phyloP scores from a whole-genome alignment of 2,797 vertebrate species.

The Bufotes viridis region DNA sequence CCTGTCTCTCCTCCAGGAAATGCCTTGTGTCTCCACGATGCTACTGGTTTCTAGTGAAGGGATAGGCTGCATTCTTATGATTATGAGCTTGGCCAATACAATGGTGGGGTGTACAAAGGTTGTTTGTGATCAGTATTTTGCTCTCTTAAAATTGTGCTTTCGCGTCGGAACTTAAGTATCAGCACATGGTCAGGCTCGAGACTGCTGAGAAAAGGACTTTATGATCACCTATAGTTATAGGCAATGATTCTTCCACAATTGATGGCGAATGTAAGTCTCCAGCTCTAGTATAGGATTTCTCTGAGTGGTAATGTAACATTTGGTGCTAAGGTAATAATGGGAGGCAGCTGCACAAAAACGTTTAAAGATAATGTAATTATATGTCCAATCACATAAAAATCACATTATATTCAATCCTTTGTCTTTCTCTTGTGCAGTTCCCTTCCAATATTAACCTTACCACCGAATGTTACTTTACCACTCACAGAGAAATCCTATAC shows the following conservation, averaged over 20 bases:
- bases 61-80: background rate
- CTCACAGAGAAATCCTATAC: conserved; percentile 53
- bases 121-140: background rate
- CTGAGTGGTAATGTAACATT: conserved; percentile 35
- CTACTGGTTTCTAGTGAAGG: background rate
- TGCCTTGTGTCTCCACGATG: background rate
- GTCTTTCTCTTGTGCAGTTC: background rate
- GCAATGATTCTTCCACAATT: conserved; percentile 43
- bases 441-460: background rate
- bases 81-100: conserved; percentile 29
- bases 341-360: background rate
- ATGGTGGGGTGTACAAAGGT: background rate
- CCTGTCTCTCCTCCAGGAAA: background rate
- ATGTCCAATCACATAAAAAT: no score
- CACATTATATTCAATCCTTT: no score
- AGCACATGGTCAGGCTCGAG: background rate
- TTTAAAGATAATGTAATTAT: no score
- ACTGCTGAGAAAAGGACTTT: no score
- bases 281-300: conserved; percentile 55
- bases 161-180: background rate
- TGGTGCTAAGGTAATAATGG: background rate
- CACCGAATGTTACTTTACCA: conserved; percentile 34
- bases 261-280: conserved; percentile 48
- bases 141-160: background rate
- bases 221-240: no score